Percentiles rank a stretch among this genome's conserved stretches.
These are phyloP conservation scores for Girardia tigrina DNA, from an alignment of 2,888 invertebrate genomes.

Conservation along the genomic window DNA sequence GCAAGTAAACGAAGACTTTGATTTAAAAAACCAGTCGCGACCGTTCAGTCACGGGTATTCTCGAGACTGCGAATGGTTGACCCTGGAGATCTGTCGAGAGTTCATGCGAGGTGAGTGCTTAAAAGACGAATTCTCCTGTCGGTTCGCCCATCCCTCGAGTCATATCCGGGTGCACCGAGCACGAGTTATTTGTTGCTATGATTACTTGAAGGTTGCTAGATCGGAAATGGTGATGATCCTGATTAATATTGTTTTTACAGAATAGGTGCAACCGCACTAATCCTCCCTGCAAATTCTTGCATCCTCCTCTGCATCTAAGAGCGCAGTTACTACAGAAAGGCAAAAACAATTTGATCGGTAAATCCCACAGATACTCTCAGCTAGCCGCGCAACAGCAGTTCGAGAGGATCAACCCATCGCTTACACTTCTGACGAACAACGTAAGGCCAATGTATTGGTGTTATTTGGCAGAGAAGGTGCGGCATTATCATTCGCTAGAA, in stretches of 20 bases:
- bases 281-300: constrained; percentile 7
- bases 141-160: neutral
- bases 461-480: too few relatives aligned
- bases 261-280: neutral
- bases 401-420: too few relatives aligned
- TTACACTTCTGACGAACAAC: too few relatives aligned
- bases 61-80: constrained; percentile 25
- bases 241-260: neutral
- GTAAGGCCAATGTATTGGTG: too few relatives aligned
- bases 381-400: too few relatives aligned
- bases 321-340: neutral
- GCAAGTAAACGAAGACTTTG: too few relatives aligned
- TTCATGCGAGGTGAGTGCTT: neutral
- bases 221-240: too few relatives aligned
- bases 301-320: constrained; percentile 21
- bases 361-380: too few relatives aligned
- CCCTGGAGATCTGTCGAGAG: constrained; percentile 24
- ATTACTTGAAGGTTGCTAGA: constrained; percentile 29
- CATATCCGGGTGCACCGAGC: neutral
- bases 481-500: too few relatives aligned
- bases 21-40: too few relatives aligned
- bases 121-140: neutral
- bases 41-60: too few relatives aligned
- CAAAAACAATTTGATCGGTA: constrained; percentile 17
- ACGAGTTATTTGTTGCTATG: constrained; percentile 26